Evolutionary conservation across 1,140 invertebrate species (phyloP), one percentile per base, ranked within the genome.

Genomic region (Theocolax elegans): DNA sequence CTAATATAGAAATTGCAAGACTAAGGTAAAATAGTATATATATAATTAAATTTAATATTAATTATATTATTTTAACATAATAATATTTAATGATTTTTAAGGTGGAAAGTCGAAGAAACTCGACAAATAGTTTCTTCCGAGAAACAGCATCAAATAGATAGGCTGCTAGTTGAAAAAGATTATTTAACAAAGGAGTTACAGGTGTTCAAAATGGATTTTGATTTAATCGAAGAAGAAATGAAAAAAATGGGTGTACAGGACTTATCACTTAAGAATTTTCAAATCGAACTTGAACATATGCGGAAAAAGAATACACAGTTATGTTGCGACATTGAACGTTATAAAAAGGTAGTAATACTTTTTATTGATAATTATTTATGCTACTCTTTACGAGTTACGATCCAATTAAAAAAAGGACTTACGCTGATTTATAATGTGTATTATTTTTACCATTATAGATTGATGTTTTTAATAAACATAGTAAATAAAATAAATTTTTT

Each of bases 191-290:
- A 56, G 6, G 62, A 79, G 69, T 27, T 79, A 48, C 10, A 64
- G 65, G 72, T 71, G 27, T 73, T 75, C 56, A 72, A 76, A 76
- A 58, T 74, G 19, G 74, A 80, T 60, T 68, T 82, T 51, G 70
- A 79, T 31, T 74, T 78, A n/a, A 75, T 80, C 38, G 72, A 75
- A 23, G 72, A 79, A 42, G 78, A 81, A 72, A 62, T 83, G 40
- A 73, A 75, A 21, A 74, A 67, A 48, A 53, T 72, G 38, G 64
- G 58, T 19, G 23, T 72, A 21, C 13, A 10, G 29, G 23, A 64
- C 38, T n/a, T 21, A 3, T 65, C 44, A 56, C 35, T 72, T 62
- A 56, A 64, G 58, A 44, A 54, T 58, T 53, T 51, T 58, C 77
- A 72, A 75, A 71, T 54, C 17, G 64, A 77, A 53, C 9, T 81